A percentile compares a stretch with the other conserved stretches of the same genome.
These are phyloP conservation scores for Bimastos eiseni DNA, from an alignment of 2,888 invertebrate genomes.

Conservation along the genomic window DNA sequence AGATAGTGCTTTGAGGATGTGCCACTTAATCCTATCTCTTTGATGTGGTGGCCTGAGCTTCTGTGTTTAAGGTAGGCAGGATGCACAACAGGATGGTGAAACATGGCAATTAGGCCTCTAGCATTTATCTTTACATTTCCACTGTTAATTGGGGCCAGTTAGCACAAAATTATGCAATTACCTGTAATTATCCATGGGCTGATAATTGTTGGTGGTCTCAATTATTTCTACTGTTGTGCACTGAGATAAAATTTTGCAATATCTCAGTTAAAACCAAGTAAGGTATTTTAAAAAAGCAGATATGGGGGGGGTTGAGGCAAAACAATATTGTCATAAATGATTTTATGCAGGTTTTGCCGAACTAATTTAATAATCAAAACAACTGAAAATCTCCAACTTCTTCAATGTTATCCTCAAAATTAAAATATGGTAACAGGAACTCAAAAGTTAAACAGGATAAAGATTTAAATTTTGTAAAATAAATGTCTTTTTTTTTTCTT, in stretches of 20 bases:
- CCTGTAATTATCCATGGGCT: background rate
- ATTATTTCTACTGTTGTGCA: constrained; percentile 2
- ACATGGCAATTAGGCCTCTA: background rate
- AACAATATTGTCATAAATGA: background rate
- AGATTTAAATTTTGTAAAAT: background rate
- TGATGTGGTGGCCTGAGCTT: background rate
- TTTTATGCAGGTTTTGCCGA: background rate
- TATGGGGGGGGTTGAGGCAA: background rate
- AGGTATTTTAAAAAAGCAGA: background rate
- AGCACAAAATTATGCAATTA: background rate
- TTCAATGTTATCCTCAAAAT: background rate
- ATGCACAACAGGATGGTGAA: background rate
- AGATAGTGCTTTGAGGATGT: background rate
- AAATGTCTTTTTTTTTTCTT: constrained; percentile 16
- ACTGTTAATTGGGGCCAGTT: background rate
- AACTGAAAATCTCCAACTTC: background rate
- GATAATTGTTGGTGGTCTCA: background rate
- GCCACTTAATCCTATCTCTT: background rate
- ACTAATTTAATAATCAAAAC: background rate
- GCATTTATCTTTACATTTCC: background rate
- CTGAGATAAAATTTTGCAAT: background rate
- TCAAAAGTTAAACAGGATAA: background rate
- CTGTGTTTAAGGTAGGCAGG: background rate
- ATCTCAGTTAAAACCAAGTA: background rate
- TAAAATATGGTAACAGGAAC: background rate